A percentile compares a stretch with the other conserved stretches of the same genome.
These are phyloP conservation scores for Eupithecia subfuscata DNA, from an alignment of 2,888 invertebrate genomes.

Conservation along the genomic window DNA sequence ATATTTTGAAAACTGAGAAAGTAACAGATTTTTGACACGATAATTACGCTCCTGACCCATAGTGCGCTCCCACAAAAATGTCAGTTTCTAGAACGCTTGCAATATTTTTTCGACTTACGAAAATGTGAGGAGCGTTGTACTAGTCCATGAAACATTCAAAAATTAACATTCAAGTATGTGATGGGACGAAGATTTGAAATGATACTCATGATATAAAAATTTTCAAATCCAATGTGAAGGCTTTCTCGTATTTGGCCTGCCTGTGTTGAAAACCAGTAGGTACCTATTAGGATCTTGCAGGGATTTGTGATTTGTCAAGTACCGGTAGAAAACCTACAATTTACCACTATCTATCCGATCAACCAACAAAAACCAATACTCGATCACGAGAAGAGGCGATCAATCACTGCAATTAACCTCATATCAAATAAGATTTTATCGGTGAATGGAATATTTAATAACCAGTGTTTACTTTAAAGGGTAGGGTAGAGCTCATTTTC, in stretches of 20 bases:
- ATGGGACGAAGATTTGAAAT: not conserved
- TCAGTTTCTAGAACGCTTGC: constrained; percentile 6
- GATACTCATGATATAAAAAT: not conserved
- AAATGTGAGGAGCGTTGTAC: not conserved
- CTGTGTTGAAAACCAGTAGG: no score
- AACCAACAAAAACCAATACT: constrained; percentile 44
- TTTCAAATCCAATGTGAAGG: no score
- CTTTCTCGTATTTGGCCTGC: no score
- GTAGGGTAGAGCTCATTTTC: constrained; percentile 12
- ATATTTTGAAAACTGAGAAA: no score
- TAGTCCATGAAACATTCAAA: not conserved
- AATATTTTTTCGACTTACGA: not conserved
- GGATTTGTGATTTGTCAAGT: not conserved
- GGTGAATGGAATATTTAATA: constrained; percentile 73
- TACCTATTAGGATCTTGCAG: not conserved
- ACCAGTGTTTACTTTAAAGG: constrained; percentile 53
- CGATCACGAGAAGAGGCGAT: constrained; percentile 63
- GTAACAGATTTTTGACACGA: no score
- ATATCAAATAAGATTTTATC: constrained; percentile 70
- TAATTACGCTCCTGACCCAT: no score
- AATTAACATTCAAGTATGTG: not conserved
- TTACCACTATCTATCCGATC: constrained; percentile 24
- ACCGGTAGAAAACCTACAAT: constrained; percentile 4
- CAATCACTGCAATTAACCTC: constrained; percentile 74
- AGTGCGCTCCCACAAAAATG: not conserved